Base-by-base conservation (phyloP, 2,888 invertebrate genomes). In the Diogma glabrata region DNA sequence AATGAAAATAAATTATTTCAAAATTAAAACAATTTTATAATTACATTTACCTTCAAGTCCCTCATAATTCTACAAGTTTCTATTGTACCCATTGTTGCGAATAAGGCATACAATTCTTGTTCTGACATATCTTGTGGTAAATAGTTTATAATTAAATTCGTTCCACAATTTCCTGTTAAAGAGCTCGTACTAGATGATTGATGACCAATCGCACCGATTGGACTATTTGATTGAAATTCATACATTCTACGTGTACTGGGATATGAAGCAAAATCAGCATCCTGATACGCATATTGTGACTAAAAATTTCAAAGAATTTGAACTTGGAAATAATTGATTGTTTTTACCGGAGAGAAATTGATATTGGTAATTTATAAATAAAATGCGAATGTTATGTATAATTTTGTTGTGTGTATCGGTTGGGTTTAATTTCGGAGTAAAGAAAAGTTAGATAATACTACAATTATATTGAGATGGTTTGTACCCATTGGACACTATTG, bases 121-220 rank as follows among this genome's bases (percentile, higher is more conserved):
- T 94, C 94, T 2, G 88, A 87, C 77, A 94, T 86, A 62, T 84
- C 87, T 72, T 94, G 94, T 24, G 95, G 94, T 61, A 95, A 77
- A 71, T 94, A 95, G 75, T 95, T 95, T 63, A 95, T 87, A 60
- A 95, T 95, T 60, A 95, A 78, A 74, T 94, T 94, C 52, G 89
- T 89, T 60, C 75, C 75, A 56, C 70, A 50, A 56, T 63, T 63
- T 53, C 63, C 64, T 46, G 61, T 59, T 49, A 66, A 55, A 16
- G 65, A 64, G 56, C 63, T 63, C 51, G 64, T 62, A 58, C 66
- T 65, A 30, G 60, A 62, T 49, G 61, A 62, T 63, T 64, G 64
- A 55, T 65, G 64, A 17, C 62, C 63, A 57, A 63, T 60, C 45
- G 62, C 61, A 48, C 64, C 64, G 60, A 65, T 61, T 19, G 62